Evolutionary conservation across 2,888 invertebrate genomes (phyloP).

Genomic region (Kryphioiulus occultus): DNA sequence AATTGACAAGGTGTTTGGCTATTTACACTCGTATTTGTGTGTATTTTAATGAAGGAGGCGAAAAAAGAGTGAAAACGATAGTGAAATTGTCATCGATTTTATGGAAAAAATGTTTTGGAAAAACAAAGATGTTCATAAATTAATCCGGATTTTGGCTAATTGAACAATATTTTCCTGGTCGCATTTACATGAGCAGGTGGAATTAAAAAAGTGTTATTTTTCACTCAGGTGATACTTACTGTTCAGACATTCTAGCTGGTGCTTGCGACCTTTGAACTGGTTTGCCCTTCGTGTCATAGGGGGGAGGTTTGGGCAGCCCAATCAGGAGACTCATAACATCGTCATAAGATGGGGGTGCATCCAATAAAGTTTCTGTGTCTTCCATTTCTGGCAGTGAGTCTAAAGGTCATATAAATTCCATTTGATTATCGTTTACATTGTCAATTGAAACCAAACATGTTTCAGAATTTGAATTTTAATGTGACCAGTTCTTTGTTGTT

Average conservation of each 20-base stretch:
- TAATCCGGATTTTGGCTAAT: no score
- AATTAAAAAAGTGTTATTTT: background rate
- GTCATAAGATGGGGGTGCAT: background rate
- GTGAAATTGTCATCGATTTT: no score
- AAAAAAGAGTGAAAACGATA: no score
- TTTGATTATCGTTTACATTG: background rate
- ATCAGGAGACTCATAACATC: conserved; percentile 1
- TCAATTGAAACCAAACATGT: background rate
- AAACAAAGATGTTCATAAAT: no score
- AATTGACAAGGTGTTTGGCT: no score
- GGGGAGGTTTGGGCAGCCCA: background rate
- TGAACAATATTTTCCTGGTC: no score
- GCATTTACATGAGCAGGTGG: background rate
- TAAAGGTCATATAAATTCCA: background rate
- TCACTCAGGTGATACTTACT: background rate
- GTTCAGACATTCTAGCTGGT: background rate
- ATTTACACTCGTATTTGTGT: no score
- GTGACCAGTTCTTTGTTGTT: background rate
- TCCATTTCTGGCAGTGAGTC: background rate
- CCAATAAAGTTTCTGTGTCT: background rate
- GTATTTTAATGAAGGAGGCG: no score
- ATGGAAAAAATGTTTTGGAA: no score
- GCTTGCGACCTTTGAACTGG: background rate
- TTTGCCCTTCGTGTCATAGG: background rate
- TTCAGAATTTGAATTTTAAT: no score